phyloP scores from a whole-genome alignment of 2,888 invertebrate species.

The Patella caerulea region DNA sequence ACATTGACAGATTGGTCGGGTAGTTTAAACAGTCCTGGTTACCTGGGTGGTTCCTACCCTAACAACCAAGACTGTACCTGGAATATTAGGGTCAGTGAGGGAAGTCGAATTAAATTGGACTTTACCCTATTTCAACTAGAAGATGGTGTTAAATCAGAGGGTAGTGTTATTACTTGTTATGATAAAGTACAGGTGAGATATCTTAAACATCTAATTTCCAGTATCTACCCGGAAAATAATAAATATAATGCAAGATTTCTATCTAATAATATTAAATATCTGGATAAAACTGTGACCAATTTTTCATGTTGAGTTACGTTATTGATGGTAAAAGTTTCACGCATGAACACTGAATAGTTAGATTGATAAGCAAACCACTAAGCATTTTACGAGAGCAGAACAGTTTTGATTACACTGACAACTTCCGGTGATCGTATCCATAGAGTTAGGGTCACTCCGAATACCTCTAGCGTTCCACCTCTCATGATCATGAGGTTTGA shows the following conservation, averaged over 20 bases:
- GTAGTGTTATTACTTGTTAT: neutral
- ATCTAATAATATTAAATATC: too few species aligned
- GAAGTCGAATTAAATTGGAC: constrained; percentile 34
- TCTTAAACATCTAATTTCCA: constrained; percentile 22
- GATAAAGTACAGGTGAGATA: constrained; percentile 24
- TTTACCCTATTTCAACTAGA: constrained; percentile 36
- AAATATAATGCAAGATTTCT: neutral
- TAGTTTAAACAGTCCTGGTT: constrained; percentile 31
- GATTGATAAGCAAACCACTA: too few species aligned
- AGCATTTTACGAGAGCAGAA: too few species aligned
- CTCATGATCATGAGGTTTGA: too few species aligned
- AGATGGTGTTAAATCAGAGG: constrained; percentile 22
- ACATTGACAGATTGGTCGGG: constrained; percentile 36
- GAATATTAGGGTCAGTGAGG: constrained; percentile 33
- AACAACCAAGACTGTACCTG: constrained; percentile 37
- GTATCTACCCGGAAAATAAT: neutral
- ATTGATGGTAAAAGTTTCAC: too few species aligned
- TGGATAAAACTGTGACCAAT: too few species aligned
- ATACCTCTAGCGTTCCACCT: too few species aligned
- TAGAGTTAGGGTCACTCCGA: too few species aligned
- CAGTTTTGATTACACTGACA: too few species aligned
- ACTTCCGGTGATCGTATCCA: too few species aligned
- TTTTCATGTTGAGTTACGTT: too few species aligned
- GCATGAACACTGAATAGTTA: too few species aligned
- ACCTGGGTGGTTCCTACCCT: constrained; percentile 26